Conservation (phyloP, 1,140 invertebrate species). For the Drosophila nigrodunni region DNA sequence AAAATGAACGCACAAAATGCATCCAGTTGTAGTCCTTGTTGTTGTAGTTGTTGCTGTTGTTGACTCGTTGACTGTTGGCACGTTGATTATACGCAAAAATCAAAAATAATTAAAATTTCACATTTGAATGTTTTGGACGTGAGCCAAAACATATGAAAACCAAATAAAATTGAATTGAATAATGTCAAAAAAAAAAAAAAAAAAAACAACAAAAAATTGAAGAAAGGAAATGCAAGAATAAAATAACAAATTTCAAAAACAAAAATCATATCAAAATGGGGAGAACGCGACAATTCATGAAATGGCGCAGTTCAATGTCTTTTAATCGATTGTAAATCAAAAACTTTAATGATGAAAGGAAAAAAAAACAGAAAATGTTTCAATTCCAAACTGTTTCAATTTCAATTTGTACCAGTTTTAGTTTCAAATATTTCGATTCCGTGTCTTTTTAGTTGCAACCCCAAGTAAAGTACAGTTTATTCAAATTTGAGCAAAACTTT, state of each 20-base stretch:
- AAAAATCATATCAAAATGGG: conserved; percentile 3
- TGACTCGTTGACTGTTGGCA: conserved; percentile 62
- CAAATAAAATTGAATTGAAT: conserved; percentile 24
- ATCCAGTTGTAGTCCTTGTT: conserved; percentile 49
- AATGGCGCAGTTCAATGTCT: conserved; percentile 10
- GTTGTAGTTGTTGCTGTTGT: conserved; percentile 25
- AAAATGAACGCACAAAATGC: conserved; percentile 66
- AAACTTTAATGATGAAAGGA: not conserved
- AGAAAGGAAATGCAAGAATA: not conserved
- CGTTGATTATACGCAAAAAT: conserved; percentile 84
- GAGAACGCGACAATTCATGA: not conserved
- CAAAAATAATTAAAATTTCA: conserved; percentile 84
- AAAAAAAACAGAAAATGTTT: not conserved
- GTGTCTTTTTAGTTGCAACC: too few species aligned
- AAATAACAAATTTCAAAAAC: not conserved
- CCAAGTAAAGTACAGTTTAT: too few species aligned
- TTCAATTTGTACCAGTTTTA: too few species aligned
- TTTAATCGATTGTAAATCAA: not conserved
- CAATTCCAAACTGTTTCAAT: conserved; percentile 2
- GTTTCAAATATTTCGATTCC: too few species aligned
- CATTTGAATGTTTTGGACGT: conserved; percentile 79
- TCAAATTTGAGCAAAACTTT: not conserved
- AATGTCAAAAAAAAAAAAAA: not conserved
- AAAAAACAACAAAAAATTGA: not conserved
- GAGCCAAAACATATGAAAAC: conserved; percentile 49